These are phyloP conservation scores for Hybos culiciformis DNA, from an alignment of 2,888 invertebrate genomes.

Conservation along the genomic window DNA sequence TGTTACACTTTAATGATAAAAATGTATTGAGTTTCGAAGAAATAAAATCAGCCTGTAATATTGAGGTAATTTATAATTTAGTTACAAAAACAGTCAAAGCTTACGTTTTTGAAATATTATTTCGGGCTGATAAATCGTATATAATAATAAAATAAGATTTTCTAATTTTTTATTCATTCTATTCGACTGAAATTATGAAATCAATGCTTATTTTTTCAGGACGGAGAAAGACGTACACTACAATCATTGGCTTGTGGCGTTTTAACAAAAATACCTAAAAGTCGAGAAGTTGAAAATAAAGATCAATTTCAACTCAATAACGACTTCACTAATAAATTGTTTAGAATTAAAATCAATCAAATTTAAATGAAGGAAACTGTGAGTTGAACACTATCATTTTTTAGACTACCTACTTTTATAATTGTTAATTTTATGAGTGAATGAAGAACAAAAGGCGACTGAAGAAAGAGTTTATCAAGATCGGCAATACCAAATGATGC, in stretches of 20 bases:
- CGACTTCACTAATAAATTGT: conserved; percentile 91
- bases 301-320: conserved; percentile 85
- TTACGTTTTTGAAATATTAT: too few relatives aligned
- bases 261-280: conserved; percentile 74
- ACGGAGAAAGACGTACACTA: conserved; percentile 83
- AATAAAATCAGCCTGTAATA: conserved; percentile 78
- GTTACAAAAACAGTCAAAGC: too few relatives aligned
- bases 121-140: too few relatives aligned
- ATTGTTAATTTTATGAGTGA: conserved; percentile 51
- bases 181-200: not conserved
- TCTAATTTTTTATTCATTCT: conserved; percentile 1
- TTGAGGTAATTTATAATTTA: conserved; percentile 51
- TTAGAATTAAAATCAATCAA: conserved; percentile 97
- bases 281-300: conserved; percentile 76
- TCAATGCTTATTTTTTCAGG: conserved; percentile 36
- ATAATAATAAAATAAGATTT: too few relatives aligned
- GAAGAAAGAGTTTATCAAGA: conserved; percentile 98
- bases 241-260: conserved; percentile 98
- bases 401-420: too few relatives aligned
- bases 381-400: conserved; percentile 25
- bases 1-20: conserved; percentile 84
- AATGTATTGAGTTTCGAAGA: conserved; percentile 77
- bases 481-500: conserved; percentile 99
- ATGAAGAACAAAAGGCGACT: conserved; percentile 87
- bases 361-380: conserved; percentile 99